These are phyloP conservation scores for Quadroppia sp. DNA, from an alignment of 2,888 invertebrate species.

Conservation along the genomic window DNA sequence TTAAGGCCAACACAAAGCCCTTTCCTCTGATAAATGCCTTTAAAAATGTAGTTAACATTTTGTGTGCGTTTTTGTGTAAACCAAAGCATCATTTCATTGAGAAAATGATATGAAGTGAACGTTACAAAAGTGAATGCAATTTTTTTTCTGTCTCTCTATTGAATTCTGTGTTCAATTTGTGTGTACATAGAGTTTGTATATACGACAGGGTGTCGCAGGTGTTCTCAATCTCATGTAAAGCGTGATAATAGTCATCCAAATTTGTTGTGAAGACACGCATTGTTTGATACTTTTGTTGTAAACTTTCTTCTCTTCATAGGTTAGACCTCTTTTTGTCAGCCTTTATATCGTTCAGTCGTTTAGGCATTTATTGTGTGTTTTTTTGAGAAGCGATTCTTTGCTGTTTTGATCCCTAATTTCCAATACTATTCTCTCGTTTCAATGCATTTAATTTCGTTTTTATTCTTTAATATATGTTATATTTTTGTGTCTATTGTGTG, in stretches of 20 bases:
- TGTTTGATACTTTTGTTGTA: slow-evolving; percentile 30
- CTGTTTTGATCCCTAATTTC: no score
- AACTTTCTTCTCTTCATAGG: background rate
- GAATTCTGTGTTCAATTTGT: background rate
- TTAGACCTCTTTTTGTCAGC: background rate
- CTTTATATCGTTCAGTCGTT: background rate
- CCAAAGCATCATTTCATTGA: no score
- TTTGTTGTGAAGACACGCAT: slow-evolving; percentile 34
- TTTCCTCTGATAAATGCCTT: no score
- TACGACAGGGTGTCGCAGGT: slow-evolving; percentile 12
- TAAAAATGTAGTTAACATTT: no score
- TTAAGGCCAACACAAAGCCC: no score
- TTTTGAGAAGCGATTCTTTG: background rate
- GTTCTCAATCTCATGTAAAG: slow-evolving; percentile 20
- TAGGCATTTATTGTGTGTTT: slow-evolving; percentile 9
- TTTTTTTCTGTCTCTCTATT: background rate
- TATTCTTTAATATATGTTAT: background rate
- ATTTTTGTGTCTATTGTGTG: background rate
- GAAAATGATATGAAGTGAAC: background rate
- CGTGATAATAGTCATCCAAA: slow-evolving; percentile 36
- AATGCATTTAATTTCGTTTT: no score
- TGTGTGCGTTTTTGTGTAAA: no score
- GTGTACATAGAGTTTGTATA: background rate
- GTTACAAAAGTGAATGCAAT: background rate
- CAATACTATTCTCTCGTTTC: no score